Base-by-base conservation (phyloP, 2,113 vertebrate genomes). In the Gadus chalcogrammus region DNA sequence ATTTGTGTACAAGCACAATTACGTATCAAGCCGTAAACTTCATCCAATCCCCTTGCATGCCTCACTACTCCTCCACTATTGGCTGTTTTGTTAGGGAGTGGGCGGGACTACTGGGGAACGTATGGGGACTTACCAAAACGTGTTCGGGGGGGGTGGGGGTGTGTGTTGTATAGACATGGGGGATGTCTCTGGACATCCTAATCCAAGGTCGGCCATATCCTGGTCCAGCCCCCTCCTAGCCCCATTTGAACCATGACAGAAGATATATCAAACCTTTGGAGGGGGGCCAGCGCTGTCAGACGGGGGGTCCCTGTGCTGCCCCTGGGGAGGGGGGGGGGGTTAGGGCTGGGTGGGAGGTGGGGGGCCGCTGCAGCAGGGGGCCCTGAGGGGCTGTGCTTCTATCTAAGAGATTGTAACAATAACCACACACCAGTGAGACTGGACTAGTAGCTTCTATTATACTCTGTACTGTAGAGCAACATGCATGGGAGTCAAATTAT, bases 391-490 rank as follows among this genome's bases (percentile, higher is more conserved):
- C 71, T 85, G 85, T 86, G 78, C 85, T 87, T 90, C 82, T 88
- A 87, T 91, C 87, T 85, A 88, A 85, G 87, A 93, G 90, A 93
- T 91, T 92, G 91, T 91, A 92, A 91, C 85, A 85, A 86, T 83
- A 90, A 89, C 88, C 87, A 89, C 87, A 89, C 89, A 88, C 82
- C 88, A 90, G 89, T 91, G 87, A 68, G 83, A 82, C 87, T 88
- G 91, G 85, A 79, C 86, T 86, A 90, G 90, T 91, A 93, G 89
- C 88, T 90, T 91, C 84, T 90, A 82, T 89, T 88, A 88, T 89
- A 91, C 86, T 88, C 85, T 85, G 90, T 90, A 90, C 88, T 91
- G 89, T 91, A 90, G 90, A 89, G 77, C 80, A 84, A 84, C 85
- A 81, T 87, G 88, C 88, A 88, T 90, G 89, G 87, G 86, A 90